Evolutionary conservation across 2,797 vertebrate genomes (phyloP), one percentile per base, ranked within the genome.

Genomic region (Ctenosaura bakeri): DNA sequence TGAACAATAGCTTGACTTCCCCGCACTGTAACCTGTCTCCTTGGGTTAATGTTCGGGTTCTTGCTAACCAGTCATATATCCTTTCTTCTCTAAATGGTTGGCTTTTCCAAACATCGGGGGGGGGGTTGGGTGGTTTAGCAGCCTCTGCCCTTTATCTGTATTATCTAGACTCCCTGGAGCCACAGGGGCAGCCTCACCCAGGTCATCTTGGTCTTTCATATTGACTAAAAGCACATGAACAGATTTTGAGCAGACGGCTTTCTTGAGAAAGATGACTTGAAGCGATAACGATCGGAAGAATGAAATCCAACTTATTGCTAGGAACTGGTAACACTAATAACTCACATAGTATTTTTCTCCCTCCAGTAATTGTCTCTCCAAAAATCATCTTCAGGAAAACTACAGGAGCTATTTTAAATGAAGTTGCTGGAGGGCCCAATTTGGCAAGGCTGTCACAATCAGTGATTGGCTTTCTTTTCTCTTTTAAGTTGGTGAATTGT

Each of bases 131-230:
- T 94, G 90, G 52, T 84, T 94, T 83, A 86, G 78, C 94, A 56
- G 73, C 80, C 83, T 59, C 1, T 3, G 9, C 64, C 87, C 1
- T 13, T 2, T 88, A 88, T 54, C 92, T 0, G 42, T 87, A 83
- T 87, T 35, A 59, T 0, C 69, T 52, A 54, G 94, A 77, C 92
- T 87, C 83, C 35, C 4, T 20, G 95, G 95, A 95, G 94, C 94
- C 94, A 0, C 0, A 20, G 92, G 87, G 83, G 32, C 84, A 42
- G 50, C 38, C 35, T 90, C 32, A 35, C 35, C 18, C 42, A 7
- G 90, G 95, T 93, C 50, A 0, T 0, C 79, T 24, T 18, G 91
- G 90, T 91, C 94, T 91, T n/a, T 56, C 9, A 0, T 0, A 8
- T 5, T 1, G 59, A 64, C 0, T 54, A 2, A 29, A 66, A 66